A percentile compares a stretch with the other conserved stretches of the same genome.
Evolutionary conservation across 1,140 invertebrate genomes (phyloP).

Genomic region (Papilio machaon): DNA sequence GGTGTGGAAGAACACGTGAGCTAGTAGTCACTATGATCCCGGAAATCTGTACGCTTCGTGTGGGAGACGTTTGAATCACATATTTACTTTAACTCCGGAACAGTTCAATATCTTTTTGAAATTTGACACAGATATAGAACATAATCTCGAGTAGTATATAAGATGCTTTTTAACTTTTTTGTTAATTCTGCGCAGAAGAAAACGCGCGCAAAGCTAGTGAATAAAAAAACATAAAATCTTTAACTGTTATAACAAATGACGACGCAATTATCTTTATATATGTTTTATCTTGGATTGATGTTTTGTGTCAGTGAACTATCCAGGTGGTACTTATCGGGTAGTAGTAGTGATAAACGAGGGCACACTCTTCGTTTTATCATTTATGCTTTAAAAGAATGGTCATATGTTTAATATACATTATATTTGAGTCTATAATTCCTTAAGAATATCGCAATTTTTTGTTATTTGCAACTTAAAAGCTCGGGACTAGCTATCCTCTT

Average conservation of each 20-base stretch:
- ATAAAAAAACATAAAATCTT: not conserved
- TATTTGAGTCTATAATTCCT: not conserved
- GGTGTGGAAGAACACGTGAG: no score
- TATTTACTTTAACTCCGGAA: no score
- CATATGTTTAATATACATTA: not conserved
- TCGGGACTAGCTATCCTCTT: not conserved
- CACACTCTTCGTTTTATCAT: not conserved
- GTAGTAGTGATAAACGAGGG: constrained; percentile 18
- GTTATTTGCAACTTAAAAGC: not conserved
- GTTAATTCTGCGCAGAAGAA: no score
- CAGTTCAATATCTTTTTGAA: no score
- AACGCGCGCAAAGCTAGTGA: no score
- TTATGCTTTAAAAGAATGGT: not conserved
- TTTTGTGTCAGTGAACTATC: constrained; percentile 22
- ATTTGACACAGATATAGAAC: no score
- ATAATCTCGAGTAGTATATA: no score
- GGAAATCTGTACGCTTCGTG: no score
- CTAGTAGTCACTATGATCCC: no score
- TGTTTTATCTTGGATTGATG: constrained; percentile 20
- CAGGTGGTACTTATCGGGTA: constrained; percentile 25
- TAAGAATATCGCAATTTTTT: not conserved
- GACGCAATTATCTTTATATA: constrained; percentile 6
- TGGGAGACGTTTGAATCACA: no score
- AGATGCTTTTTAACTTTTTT: no score
- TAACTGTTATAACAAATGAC: not conserved